Conservation (phyloP, 2,113 vertebrate species). For the Donacobius atricapilla region DNA sequence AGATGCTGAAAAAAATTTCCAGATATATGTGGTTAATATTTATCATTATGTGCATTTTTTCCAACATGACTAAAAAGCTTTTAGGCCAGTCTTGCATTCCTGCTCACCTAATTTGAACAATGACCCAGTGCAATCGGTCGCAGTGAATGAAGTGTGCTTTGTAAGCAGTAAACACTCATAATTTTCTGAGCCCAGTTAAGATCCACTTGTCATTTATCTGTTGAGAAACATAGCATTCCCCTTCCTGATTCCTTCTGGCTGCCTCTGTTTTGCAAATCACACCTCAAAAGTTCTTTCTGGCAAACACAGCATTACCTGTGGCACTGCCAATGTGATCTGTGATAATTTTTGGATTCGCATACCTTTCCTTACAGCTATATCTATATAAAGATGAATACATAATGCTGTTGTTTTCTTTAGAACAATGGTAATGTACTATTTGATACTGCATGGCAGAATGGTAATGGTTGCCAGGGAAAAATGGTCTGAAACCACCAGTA, state of each 20-base stretch:
- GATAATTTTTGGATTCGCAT: neutral
- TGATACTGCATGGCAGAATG: neutral
- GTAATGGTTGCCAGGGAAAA: neutral
- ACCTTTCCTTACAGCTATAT: neutral
- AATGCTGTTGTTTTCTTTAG: neutral
- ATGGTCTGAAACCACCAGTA: neutral
- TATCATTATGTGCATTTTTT: conserved; percentile 42
- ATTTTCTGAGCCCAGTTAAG: neutral
- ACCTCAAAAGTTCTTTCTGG: neutral
- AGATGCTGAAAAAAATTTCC: conserved; percentile 24
- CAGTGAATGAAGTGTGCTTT: neutral
- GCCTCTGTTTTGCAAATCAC: neutral
- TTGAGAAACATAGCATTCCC: neutral
- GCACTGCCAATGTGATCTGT: neutral
- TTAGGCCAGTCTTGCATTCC: conserved; percentile 14
- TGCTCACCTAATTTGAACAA: conserved; percentile 8
- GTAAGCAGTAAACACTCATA: conserved; percentile 16
- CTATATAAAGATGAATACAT: neutral
- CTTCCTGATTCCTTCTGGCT: neutral
- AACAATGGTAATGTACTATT: neutral
- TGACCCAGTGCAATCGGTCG: conserved; percentile 25
- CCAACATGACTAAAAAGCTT: conserved; percentile 33
- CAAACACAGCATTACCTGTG: neutral
- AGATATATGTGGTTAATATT: conserved; percentile 57
- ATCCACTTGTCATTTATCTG: neutral